phyloP scores from a whole-genome alignment of 2,113 vertebrate genomes.

The Poeciliopsis turrubarensis region DNA sequence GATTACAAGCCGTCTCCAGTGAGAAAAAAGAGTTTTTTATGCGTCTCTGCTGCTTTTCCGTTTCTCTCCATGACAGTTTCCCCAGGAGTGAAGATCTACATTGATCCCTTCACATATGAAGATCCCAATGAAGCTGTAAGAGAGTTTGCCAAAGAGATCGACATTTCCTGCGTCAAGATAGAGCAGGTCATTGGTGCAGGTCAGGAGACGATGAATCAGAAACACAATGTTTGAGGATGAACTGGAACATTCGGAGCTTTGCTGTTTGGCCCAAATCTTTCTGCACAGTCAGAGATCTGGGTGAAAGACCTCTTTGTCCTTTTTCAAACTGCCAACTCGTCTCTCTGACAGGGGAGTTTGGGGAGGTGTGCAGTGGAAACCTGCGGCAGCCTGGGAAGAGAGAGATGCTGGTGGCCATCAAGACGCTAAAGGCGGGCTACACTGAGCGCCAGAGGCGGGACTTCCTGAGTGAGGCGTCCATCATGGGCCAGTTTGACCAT shows the following conservation, averaged over 20 bases:
- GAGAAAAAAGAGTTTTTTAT: neutral
- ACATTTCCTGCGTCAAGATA: conserved; percentile 95
- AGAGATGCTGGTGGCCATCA: conserved; percentile 68
- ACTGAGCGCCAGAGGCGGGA: conserved; percentile 69
- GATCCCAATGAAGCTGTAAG: conserved; percentile 95
- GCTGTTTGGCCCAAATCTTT: too few relatives aligned
- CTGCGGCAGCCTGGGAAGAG: conserved; percentile 93
- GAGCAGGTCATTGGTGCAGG: conserved; percentile 98
- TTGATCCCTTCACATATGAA: conserved; percentile 60
- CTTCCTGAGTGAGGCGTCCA: conserved; percentile 68
- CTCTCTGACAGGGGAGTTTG: conserved; percentile 87
- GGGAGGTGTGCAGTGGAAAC: conserved; percentile 97
- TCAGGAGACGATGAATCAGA: conserved; percentile 55
- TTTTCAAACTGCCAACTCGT: neutral
- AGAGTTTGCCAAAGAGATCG: conserved; percentile 97
- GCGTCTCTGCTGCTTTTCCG: conserved; percentile 36
- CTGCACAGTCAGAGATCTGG: too few relatives aligned
- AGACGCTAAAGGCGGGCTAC: conserved; percentile 63
- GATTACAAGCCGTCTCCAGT: neutral
- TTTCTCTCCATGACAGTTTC: conserved; percentile 78
- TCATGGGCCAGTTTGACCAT: conserved; percentile 91
- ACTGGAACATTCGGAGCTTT: too few relatives aligned
- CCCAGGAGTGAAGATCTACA: conserved; percentile 98
- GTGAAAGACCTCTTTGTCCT: too few relatives aligned
- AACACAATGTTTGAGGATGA: neutral